Evolutionary conservation across 1,140 invertebrate species (phyloP).

Genomic region (Geopemphigus sp.): DNA sequence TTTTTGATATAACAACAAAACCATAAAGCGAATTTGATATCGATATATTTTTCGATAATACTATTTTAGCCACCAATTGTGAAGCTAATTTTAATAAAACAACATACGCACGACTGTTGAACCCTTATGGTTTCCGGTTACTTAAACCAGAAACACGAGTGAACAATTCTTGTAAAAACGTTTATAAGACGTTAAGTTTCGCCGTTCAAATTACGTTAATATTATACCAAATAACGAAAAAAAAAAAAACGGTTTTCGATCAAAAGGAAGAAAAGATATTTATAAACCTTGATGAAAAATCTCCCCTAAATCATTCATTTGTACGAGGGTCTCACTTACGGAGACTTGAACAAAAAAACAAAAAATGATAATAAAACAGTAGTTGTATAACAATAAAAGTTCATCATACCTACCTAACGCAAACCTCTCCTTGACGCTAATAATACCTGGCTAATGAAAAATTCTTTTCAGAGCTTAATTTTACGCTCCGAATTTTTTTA

Average conservation of each 20-base stretch:
- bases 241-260: no score
- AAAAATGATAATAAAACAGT: slow-evolving; percentile 24
- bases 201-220: slow-evolving; percentile 4
- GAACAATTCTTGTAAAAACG: neutral
- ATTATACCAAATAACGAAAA: neutral
- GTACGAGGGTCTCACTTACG: neutral
- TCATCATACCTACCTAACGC: slow-evolving; percentile 7
- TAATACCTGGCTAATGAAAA: slow-evolving; percentile 44
- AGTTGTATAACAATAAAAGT: slow-evolving; percentile 45
- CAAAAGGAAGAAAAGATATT: slow-evolving; percentile 7
- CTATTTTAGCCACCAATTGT: no score
- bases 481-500: slow-evolving; percentile 31
- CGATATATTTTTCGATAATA: no score
- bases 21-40: no score
- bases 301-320: neutral
- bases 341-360: neutral
- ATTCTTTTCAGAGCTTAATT: slow-evolving; percentile 45
- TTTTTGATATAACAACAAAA: no score
- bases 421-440: neutral
- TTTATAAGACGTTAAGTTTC: neutral
- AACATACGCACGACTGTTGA: neutral
- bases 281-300: slow-evolving; percentile 4
- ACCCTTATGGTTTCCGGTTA: neutral
- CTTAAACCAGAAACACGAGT: neutral
- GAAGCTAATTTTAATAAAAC: no score